Base-by-base conservation (phyloP, 2,888 invertebrate genomes). In the Drosophila peninsularis region DNA sequence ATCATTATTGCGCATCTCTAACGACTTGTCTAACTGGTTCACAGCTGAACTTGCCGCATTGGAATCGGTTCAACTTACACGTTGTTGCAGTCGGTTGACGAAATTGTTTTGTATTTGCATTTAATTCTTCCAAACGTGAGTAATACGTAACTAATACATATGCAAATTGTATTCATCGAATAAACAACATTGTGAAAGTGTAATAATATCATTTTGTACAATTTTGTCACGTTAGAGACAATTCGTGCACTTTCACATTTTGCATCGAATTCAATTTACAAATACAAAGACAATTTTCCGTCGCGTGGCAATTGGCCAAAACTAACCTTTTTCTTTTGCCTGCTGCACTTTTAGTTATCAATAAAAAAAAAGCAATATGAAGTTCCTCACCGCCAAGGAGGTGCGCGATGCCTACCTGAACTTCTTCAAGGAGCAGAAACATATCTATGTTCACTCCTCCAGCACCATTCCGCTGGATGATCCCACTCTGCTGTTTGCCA, bases 401-500 rank as follows among this genome's bases (percentile, higher is more conserved):
- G 96, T 99, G 81, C 95, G 98, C 49, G 94, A 96, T 90, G 94
- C 95, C 34, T 99, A 97, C 91, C 95, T 99, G 74, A 95, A 98
- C 90, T 99, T 98, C 92, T 98, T 98, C 91, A 96, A 96, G 90
- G 94, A 95, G 80, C 96, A 97, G 92, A 93, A 94, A 69, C 99
- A 99, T 93, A 95, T 95, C 80, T 99, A 99, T 94, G 97, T 98
- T 27, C 99, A 99, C 92, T 99, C 99, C 0, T 99, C 98, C 47
- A 98, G 98, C 42, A 98, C 98, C 21, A 98, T 99, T 90, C 99
- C 99, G 1, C 94, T 97, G 75, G 99, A 99, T 93, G 99, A 99
- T 93, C 99, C 99, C 27, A 99, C 99, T 1, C 93, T 99, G 64
- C 94, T 99, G 0, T 99, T 99, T 93, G 94, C 99, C 54, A 99